Evolutionary conservation across 2,797 vertebrate species (phyloP).

Genomic region (Serranus cabrilla): DNA sequence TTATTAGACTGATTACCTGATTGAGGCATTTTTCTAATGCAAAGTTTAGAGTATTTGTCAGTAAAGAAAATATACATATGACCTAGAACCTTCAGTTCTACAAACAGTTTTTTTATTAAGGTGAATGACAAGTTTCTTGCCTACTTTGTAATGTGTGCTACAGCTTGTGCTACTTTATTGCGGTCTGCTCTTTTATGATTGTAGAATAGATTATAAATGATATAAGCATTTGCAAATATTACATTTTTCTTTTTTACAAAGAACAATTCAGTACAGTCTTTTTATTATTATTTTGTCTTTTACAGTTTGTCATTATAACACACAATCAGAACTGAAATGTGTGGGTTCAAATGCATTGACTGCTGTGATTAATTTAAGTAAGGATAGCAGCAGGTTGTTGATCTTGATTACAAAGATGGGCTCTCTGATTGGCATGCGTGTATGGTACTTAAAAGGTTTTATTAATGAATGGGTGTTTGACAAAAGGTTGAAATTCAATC

Average conservation of each 20-base stretch:
- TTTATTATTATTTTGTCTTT: too few species aligned
- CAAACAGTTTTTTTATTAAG: background rate
- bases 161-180: background rate
- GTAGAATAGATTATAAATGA: background rate
- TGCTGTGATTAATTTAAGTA: slow-evolving; percentile 30
- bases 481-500: slow-evolving; percentile 44
- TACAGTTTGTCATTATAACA: background rate
- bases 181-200: background rate
- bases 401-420: slow-evolving; percentile 48
- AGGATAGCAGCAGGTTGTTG: slow-evolving; percentile 29
- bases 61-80: background rate
- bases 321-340: background rate
- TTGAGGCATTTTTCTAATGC: background rate
- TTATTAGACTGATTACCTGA: background rate
- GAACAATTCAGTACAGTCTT: too few species aligned
- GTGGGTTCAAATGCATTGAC: slow-evolving; percentile 20
- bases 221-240: background rate
- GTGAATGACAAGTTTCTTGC: background rate
- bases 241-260: too few species aligned
- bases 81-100: background rate
- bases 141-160: background rate
- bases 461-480: slow-evolving; percentile 30
- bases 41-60: background rate
- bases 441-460: slow-evolving; percentile 16
- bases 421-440: slow-evolving; percentile 40